Evolutionary conservation across 2,888 invertebrate species (phyloP), one percentile per base, ranked within the genome.

Genomic region (Resseliella maxima): DNA sequence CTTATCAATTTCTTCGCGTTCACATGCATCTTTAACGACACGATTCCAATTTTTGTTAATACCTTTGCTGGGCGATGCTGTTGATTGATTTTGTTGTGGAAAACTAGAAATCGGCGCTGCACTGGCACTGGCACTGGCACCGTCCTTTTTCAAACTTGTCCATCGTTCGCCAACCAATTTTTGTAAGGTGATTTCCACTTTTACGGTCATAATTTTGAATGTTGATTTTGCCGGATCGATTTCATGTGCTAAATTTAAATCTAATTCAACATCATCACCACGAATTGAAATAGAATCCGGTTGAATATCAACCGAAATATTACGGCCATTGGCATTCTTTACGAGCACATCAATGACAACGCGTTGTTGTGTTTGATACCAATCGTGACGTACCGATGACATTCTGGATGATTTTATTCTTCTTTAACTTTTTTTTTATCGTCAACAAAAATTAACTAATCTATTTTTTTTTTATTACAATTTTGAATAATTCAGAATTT

Each of bases 21-120:
- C 94, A 2, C 97, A 64, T 6, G 15, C 94, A 88, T 97, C 96
- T 87, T 94, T 95, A 87, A 96, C 98, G 87, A 99, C 92, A 89
- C 95, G 95, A 89, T 97, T 95, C 99, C 99, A 99, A 91, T 99
- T 95, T 90, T 94, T 94, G 88, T 94, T 94, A 89, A 3, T 41
- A 3, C 18, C 41, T 3, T 12, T 41, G 8, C 1, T 3, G 6
- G 54, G 6, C n/a, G n/a, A n/a, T n/a, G n/a, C n/a, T n/a, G n/a
- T n/a, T n/a, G n/a, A n/a, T n/a, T n/a, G n/a, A n/a, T 21, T 3
- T 64, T 24, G 31, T 64, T 27, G 50, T 18, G 50, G 50, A 21
- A 50, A 3, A 50, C 50, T 50, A 2, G 6, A 15, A 18, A 50
- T 3, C 21, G 21, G 21, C n/a, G n/a, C n/a, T 18, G 50, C 18